A percentile compares a stretch with the other conserved stretches of the same genome.
phyloP scores from a whole-genome alignment of 2,113 vertebrate species.

The Syngnathus floridae region DNA sequence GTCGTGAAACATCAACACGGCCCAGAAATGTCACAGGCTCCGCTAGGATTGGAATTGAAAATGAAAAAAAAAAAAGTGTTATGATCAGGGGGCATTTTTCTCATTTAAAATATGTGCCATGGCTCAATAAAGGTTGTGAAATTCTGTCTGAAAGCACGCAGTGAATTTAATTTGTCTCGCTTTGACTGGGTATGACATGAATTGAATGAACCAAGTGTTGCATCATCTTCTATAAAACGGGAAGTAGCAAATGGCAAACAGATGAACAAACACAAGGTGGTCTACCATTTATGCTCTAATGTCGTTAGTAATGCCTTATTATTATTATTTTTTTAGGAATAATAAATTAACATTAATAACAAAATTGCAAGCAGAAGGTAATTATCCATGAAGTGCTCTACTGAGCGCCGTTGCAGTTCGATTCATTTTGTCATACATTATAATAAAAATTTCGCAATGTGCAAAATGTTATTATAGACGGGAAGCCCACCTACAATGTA shows the following conservation, averaged over 20 bases:
- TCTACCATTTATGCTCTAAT: not conserved
- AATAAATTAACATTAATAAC: not conserved
- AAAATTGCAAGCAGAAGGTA: not conserved
- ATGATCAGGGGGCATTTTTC: not conserved
- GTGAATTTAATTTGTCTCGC: not conserved
- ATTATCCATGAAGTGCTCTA: not conserved
- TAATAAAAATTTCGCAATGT: not conserved
- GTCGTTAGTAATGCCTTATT: not conserved
- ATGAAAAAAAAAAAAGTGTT: not conserved
- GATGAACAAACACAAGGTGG: not conserved
- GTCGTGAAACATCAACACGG: not conserved
- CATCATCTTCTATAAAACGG: not conserved
- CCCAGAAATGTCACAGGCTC: not conserved
- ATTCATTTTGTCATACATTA: not conserved
- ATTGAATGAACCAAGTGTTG: too few species aligned
- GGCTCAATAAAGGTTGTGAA: too few species aligned
- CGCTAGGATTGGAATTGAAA: not conserved
- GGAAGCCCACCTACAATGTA: not conserved
- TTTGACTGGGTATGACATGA: not conserved
- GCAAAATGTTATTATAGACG: slow-evolving; percentile 1
- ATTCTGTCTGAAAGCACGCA: not conserved
- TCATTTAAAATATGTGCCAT: too few species aligned
- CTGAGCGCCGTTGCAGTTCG: not conserved
- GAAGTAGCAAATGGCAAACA: not conserved
- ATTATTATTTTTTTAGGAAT: not conserved